Evolutionary conservation across 2,888 invertebrate species (phyloP).

Genomic region (Cryptocheilus praepositus): DNA sequence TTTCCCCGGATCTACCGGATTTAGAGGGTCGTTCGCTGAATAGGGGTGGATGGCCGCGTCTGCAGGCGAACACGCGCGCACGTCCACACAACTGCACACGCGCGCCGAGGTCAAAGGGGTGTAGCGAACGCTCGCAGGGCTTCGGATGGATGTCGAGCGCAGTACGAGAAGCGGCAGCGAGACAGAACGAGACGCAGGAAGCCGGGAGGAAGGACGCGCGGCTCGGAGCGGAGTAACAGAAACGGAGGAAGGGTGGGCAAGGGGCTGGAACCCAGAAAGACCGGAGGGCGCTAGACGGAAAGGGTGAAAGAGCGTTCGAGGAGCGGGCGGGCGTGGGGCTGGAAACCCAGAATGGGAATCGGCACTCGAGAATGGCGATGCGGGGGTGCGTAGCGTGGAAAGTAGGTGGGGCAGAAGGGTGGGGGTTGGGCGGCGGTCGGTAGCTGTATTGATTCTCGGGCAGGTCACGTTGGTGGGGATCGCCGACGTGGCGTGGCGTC

Average conservation of each 20-base stretch:
- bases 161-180: not conserved
- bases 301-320: slow-evolving; percentile 44
- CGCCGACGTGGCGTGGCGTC: slow-evolving; percentile 39
- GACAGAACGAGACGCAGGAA: not conserved
- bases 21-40: slow-evolving; percentile 45
- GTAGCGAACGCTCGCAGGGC: not conserved
- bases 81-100: slow-evolving; percentile 32
- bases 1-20: slow-evolving; percentile 37
- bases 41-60: slow-evolving; percentile 57
- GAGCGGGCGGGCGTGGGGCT: slow-evolving; percentile 20
- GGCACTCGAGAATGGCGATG: slow-evolving; percentile 57
- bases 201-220: too few species aligned
- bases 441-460: slow-evolving; percentile 74
- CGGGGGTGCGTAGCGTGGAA: slow-evolving; percentile 54
- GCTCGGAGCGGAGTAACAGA: too few species aligned
- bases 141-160: not conserved
- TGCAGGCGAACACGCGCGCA: slow-evolving; percentile 28
- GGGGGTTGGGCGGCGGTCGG: slow-evolving; percentile 66
- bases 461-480: slow-evolving; percentile 62
- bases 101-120: slow-evolving; percentile 8
- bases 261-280: slow-evolving; percentile 39
- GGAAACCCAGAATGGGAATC: slow-evolving; percentile 57
- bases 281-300: slow-evolving; percentile 40
- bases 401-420: slow-evolving; percentile 45
- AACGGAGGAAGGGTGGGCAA: slow-evolving; percentile 2